These are phyloP conservation scores for Cardiocondyla obscurior DNA, from an alignment of 1,140 invertebrate genomes.

Conservation along the genomic window DNA sequence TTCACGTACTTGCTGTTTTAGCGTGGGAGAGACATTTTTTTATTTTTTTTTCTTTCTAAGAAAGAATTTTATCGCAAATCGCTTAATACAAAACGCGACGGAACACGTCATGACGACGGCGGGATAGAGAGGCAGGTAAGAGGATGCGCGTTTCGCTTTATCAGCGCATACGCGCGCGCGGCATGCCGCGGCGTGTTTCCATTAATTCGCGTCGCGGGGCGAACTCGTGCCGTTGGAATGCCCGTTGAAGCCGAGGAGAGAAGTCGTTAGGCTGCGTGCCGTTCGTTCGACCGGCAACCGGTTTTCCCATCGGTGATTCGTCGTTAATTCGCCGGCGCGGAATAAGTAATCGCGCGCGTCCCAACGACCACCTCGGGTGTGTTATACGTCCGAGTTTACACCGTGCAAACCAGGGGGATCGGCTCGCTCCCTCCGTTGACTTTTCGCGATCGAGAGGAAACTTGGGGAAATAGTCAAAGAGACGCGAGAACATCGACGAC, in stretches of 20 bases:
- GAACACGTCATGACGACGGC: conserved; percentile 55
- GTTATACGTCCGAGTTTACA: conserved; percentile 68
- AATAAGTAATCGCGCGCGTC: conserved; percentile 77
- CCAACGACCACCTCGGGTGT: conserved; percentile 75
- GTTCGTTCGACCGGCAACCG: conserved; percentile 76
- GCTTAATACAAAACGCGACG: conserved; percentile 37
- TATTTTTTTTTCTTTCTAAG: background rate
- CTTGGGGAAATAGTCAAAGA: background rate
- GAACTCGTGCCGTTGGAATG: conserved; percentile 80
- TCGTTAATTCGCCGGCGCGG: conserved; percentile 79
- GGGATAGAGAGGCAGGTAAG: conserved; percentile 70
- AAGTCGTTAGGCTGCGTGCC: conserved; percentile 79
- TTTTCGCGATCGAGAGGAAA: background rate
- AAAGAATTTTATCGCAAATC: background rate
- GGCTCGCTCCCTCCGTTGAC: conserved; percentile 25
- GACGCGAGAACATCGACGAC: background rate
- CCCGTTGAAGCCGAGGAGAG: conserved; percentile 75
- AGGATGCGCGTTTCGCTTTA: conserved; percentile 76
- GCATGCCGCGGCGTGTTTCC: conserved; percentile 79
- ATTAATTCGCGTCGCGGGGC: conserved; percentile 82
- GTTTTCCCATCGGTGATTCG: conserved; percentile 80
- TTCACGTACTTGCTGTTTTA: background rate
- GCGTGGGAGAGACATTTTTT: no score
- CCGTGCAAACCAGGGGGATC: conserved; percentile 57
- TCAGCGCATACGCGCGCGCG: conserved; percentile 73